Conservation (phyloP, 2,113 vertebrate species). For the Mobula birostris region DNA sequence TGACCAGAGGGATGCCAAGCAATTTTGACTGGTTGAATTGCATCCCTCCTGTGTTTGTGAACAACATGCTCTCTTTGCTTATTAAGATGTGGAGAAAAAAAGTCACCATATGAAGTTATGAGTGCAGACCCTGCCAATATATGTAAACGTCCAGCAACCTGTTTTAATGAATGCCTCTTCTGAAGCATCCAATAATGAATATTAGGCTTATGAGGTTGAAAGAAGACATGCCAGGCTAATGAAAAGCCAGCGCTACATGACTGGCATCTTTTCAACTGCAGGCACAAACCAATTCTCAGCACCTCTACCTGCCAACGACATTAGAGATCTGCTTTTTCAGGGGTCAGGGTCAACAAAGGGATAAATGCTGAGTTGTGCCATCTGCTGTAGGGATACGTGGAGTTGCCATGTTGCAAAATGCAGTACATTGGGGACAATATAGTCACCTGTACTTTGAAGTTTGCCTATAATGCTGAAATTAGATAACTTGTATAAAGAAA, state of each 20-base stretch:
- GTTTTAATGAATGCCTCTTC: not conserved
- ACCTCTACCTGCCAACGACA: not conserved
- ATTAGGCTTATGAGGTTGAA: not conserved
- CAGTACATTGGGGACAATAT: not conserved
- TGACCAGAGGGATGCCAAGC: not conserved
- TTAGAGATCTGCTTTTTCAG: not conserved
- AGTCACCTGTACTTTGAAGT: not conserved
- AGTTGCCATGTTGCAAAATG: not conserved
- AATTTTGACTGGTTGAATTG: not conserved
- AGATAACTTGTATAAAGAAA: not conserved
- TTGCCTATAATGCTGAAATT: not conserved
- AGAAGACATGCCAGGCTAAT: not conserved
- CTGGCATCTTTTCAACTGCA: constrained; percentile 1
- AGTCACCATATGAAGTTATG: not conserved
- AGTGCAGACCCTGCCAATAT: not conserved
- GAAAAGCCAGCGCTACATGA: not conserved
- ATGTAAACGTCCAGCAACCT: no score
- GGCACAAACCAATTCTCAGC: not conserved
- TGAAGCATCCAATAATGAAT: not conserved
- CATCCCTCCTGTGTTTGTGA: not conserved
- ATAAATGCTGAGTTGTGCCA: not conserved
- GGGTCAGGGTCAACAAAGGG: not conserved
- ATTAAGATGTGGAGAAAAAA: not conserved
- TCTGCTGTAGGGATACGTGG: not conserved
- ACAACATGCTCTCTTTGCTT: no score